Evolutionary conservation across 2,797 vertebrate genomes (phyloP).

Genomic region (Halcyon leucocephala): DNA sequence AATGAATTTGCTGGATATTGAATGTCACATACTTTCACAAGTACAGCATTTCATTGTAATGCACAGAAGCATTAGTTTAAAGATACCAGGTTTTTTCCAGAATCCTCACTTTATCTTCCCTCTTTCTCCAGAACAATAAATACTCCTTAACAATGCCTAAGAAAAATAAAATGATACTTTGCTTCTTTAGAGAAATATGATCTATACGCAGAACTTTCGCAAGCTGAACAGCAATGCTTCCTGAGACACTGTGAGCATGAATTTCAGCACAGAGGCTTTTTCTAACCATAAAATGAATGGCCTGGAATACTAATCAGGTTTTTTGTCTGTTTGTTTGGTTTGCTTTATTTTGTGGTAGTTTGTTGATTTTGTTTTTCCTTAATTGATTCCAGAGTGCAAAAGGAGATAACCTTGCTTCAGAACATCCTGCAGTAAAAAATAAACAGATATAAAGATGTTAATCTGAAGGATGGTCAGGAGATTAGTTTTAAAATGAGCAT

Average conservation of each 20-base stretch:
- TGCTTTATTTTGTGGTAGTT: neutral
- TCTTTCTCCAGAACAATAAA: conserved; percentile 52
- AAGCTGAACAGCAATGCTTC: neutral
- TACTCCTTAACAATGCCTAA: conserved; percentile 8
- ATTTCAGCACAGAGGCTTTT: neutral
- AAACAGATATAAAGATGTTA: neutral
- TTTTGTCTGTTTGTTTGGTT: neutral
- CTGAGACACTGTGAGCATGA: neutral
- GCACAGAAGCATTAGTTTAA: neutral
- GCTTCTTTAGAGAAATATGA: conserved; percentile 30
- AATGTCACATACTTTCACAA: conserved; percentile 37
- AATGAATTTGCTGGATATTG: conserved; percentile 53
- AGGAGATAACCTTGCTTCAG: neutral
- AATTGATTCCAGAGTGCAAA: conserved; percentile 3
- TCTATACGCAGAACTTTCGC: neutral
- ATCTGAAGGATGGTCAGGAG: neutral
- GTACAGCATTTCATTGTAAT: conserved; percentile 20
- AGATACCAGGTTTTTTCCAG: neutral
- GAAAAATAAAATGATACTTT: conserved; percentile 38
- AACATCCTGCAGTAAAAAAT: neutral
- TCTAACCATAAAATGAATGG: neutral
- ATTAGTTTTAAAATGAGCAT: neutral
- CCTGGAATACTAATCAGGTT: neutral
- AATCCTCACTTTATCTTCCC: neutral
- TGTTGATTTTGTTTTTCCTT: neutral